Base-by-base conservation (phyloP, 2,888 invertebrate species). In the Theretra japonica region DNA sequence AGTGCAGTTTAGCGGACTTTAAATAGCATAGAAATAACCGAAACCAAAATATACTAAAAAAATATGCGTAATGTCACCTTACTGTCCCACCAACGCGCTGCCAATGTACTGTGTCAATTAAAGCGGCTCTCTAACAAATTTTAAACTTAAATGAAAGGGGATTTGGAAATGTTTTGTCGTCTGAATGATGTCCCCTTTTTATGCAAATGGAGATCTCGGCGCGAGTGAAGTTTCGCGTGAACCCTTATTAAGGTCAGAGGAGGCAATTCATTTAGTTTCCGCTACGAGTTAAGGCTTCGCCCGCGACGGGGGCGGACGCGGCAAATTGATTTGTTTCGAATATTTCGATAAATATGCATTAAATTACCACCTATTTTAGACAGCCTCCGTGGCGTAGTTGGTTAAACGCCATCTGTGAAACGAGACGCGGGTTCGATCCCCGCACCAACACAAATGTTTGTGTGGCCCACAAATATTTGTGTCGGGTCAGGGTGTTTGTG, bases 61-160 rank as follows among this genome's bases (percentile, higher is more conserved):
- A 11, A 41, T 11, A 41, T 41, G 11, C 11, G 1, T 41, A 53
- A 19, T n/a, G 50, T 53, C n/a, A 48, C 33, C 68, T 8, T 72
- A 72, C 72, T 60, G 69, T 69, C 28, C 48, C 33, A 19, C n/a
- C n/a, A 23, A 4, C 23, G 50, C 28, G 23, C 30, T 50, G 19
- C 19, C 30, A 28, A 48, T 69, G 83, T 84, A 83, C 84, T 83
- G 84, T 86, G 87, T 88, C 92, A 91, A 92, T 91, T 91, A 90
- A 89, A 86, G 80, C 86, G 81, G 75, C 68, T 82, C 82, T 86
- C 88, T 87, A 89, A 92, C 91, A 90, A 81, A 90, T 91, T 91
- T 86, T 87, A 89, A 92, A 92, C 90, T 92, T 90, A 87, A 93
- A 92, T 91, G 90, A 90, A 90, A 91, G 89, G 87, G 88, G 88